Evolutionary conservation across 2,888 invertebrate species (phyloP).

Genomic region (Tachina lurida): DNA sequence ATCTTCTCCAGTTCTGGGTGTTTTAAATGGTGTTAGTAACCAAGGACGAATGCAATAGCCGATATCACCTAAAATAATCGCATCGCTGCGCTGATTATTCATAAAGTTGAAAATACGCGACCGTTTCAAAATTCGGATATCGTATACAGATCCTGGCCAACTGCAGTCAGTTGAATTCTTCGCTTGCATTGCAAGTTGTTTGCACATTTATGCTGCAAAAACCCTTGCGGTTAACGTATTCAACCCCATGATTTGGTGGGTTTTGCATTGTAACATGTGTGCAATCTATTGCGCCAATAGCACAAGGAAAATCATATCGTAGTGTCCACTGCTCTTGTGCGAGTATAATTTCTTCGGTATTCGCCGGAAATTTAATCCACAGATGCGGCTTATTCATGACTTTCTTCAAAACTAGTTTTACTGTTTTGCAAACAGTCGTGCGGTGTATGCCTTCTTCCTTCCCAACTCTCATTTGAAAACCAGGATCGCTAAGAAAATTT

Average conservation of each 20-base stretch:
- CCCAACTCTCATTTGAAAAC: constrained; percentile 39
- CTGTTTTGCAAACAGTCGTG: constrained; percentile 36
- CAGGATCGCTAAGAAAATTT: constrained; percentile 35
- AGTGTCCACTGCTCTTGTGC: constrained; percentile 24
- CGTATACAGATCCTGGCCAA: constrained; percentile 28
- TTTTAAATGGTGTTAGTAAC: constrained; percentile 27
- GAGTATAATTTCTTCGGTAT: constrained; percentile 26
- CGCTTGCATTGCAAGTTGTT: constrained; percentile 34
- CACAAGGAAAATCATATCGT: constrained; percentile 33
- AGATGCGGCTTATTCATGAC: constrained; percentile 37
- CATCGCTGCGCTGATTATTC: constrained; percentile 26
- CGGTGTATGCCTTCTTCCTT: constrained; percentile 27
- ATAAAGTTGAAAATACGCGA: constrained; percentile 30
- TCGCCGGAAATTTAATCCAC: constrained; percentile 32
- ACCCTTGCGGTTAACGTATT: constrained; percentile 48
- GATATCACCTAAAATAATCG: constrained; percentile 30
- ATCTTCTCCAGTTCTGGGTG: constrained; percentile 7
- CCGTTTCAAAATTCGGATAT: constrained; percentile 30
- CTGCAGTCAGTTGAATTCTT: constrained; percentile 6
- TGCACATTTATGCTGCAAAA: constrained; percentile 45
- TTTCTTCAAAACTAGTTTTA: constrained; percentile 33
- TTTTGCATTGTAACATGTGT: constrained; percentile 33
- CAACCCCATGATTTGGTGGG: constrained; percentile 38
- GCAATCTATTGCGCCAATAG: constrained; percentile 32
- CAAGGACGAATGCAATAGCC: constrained; percentile 34